These are phyloP conservation scores for Strigops habroptila DNA, from an alignment of 2,113 vertebrate species.

Conservation along the genomic window DNA sequence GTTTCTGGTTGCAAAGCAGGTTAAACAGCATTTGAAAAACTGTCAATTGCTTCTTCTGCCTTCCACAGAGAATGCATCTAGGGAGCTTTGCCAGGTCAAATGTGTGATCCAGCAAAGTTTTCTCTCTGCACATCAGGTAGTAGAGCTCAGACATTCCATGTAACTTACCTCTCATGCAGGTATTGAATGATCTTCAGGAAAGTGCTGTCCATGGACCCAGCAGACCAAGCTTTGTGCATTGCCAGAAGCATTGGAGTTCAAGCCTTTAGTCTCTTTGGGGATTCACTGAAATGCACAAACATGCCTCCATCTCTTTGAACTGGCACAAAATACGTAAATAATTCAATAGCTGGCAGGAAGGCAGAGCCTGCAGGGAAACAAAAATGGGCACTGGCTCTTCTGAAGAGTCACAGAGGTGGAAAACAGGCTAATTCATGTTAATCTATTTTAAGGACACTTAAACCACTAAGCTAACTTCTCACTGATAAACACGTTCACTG, in stretches of 20 bases:
- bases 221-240: neutral
- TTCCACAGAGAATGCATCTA: neutral
- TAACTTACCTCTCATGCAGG: neutral
- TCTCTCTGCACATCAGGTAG: neutral
- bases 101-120: neutral
- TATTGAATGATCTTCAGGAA: neutral
- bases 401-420: neutral
- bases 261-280: neutral
- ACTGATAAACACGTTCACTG: neutral
- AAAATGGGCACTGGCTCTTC: neutral
- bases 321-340: neutral
- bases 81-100: neutral
- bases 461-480: neutral
- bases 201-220: neutral
- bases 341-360: neutral
- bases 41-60: neutral
- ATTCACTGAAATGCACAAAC: neutral
- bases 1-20: neutral
- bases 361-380: neutral
- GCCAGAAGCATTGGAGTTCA: neutral
- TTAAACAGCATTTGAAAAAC: neutral
- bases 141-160: neutral
- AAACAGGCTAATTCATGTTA: neutral
- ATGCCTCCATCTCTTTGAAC: neutral
- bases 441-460: neutral